A percentile compares a stretch with the other conserved stretches of the same genome.
Conservation (phyloP, 2,797 vertebrate species). For the Crax fasciolata region DNA sequence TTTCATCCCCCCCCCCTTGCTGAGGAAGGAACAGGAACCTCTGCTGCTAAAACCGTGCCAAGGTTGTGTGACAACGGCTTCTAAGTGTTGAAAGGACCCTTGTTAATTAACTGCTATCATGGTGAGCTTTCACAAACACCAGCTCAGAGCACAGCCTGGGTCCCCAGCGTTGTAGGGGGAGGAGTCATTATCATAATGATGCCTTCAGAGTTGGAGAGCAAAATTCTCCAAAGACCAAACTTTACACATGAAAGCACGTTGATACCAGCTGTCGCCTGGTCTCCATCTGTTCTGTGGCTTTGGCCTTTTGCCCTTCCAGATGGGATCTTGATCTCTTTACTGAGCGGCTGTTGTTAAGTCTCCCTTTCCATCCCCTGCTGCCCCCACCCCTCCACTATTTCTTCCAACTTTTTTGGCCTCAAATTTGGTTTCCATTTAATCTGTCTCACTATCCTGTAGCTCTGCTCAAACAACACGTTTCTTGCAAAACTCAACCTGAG, state of each 20-base stretch:
- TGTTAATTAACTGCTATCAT: neutral
- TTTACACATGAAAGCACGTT: conserved; percentile 83
- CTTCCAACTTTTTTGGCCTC: conserved; percentile 30
- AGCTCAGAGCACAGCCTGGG: conserved; percentile 16
- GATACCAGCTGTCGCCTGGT: conserved; percentile 78
- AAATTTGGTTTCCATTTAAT: neutral
- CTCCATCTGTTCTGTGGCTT: conserved; percentile 80
- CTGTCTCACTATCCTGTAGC: neutral
- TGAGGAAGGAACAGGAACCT: conserved; percentile 26
- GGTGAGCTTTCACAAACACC: neutral
- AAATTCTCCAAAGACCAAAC: conserved; percentile 79
- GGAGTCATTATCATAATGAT: conserved; percentile 53
- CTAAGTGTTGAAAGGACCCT: conserved; percentile 54
- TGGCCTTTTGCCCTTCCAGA: conserved; percentile 78
- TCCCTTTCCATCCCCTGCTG: neutral
- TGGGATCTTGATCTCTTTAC: conserved; percentile 77
- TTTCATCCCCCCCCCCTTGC: neutral
- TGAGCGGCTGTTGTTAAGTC: conserved; percentile 5
- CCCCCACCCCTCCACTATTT: neutral
- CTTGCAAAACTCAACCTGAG: neutral
- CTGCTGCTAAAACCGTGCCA: conserved; percentile 24
- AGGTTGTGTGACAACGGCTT: conserved; percentile 20
- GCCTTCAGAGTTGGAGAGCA: conserved; percentile 70
- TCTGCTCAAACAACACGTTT: neutral
- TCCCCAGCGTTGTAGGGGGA: conserved; percentile 33